Conservation (phyloP, 2,113 vertebrate species). For the Neotragus moschatus region DNA sequence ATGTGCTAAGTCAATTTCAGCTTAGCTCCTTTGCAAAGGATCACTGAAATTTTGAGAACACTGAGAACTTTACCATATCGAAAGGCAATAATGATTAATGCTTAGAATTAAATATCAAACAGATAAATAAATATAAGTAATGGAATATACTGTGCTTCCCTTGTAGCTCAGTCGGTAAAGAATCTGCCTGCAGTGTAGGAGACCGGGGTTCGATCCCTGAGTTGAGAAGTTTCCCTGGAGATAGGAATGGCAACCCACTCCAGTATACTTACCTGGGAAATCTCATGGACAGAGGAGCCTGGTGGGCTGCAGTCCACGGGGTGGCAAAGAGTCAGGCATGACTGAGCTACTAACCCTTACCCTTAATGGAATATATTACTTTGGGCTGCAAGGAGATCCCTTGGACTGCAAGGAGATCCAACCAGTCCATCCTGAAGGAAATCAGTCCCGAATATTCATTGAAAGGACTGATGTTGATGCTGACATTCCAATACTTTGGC, state of each 20-base stretch:
- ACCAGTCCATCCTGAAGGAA: background rate
- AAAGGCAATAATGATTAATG: background rate
- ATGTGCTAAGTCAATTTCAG: background rate
- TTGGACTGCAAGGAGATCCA: background rate
- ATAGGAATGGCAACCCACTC: background rate
- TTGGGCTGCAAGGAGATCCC: background rate
- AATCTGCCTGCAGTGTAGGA: background rate
- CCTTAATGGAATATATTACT: background rate
- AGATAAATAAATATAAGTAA: background rate
- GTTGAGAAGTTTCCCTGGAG: background rate
- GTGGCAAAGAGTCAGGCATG: rapidly evolving
- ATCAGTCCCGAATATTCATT: background rate
- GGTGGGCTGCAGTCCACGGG: background rate
- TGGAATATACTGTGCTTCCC: background rate
- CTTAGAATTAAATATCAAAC: background rate
- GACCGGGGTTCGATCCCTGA: background rate
- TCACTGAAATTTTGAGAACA: background rate
- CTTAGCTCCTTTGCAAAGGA: background rate
- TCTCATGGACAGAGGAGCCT: background rate
- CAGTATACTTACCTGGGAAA: background rate
- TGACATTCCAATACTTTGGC: background rate
- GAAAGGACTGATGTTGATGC: background rate
- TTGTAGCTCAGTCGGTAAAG: background rate
- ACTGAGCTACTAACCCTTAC: too few relatives aligned
- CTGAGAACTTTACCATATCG: background rate